A percentile compares a stretch with the other conserved stretches of the same genome.
These are phyloP conservation scores for Trogon melanurus DNA, from an alignment of 2,113 vertebrate species.

Conservation along the genomic window DNA sequence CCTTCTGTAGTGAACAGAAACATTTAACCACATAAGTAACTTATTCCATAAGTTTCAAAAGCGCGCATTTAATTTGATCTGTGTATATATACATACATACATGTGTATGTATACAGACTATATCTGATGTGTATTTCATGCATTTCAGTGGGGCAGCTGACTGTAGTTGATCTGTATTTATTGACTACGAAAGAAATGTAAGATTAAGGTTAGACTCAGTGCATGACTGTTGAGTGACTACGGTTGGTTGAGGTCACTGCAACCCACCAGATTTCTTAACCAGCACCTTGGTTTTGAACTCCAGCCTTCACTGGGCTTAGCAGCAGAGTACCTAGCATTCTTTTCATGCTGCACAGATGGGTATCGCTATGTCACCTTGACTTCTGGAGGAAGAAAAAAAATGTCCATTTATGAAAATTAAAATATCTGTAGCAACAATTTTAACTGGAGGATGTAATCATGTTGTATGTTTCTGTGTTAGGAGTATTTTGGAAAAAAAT, in stretches of 20 bases:
- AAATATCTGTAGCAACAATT: not conserved
- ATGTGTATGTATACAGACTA: not conserved
- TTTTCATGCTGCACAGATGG: not conserved
- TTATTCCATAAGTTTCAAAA: not conserved
- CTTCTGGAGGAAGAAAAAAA: not conserved
- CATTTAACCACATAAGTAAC: not conserved
- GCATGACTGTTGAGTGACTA: not conserved
- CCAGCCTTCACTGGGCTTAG: not conserved
- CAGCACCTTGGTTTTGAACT: not conserved
- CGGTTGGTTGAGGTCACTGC: not conserved
- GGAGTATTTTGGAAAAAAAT: not conserved
- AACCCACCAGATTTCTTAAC: not conserved
- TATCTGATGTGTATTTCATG: not conserved
- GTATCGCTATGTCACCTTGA: not conserved
- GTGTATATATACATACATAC: not conserved
- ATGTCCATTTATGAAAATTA: not conserved
- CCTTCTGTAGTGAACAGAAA: not conserved
- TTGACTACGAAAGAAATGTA: not conserved
- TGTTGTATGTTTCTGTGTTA: not conserved
- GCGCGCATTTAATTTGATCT: not conserved
- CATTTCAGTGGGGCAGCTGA: not conserved
- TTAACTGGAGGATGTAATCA: not conserved
- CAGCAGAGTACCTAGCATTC: not conserved
- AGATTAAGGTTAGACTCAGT: not conserved
- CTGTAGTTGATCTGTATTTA: not conserved